Conservation (phyloP, 2,113 vertebrate species). For the Ivindomyrus marchei region DNA sequence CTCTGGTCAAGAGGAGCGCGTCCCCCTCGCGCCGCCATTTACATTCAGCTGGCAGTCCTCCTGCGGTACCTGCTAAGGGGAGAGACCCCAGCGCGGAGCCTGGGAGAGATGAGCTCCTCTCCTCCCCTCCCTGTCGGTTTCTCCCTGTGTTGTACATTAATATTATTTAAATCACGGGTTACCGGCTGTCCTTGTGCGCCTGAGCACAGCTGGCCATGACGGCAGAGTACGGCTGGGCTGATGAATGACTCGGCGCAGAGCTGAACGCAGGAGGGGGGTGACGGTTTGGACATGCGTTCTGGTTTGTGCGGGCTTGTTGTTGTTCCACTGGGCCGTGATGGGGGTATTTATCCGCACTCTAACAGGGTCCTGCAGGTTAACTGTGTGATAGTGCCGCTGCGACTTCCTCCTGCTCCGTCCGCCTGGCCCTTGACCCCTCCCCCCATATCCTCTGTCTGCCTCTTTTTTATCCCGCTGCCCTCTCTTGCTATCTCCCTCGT, state of each 20-base stretch:
- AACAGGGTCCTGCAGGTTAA: conserved; percentile 41
- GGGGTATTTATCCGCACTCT: conserved; percentile 16
- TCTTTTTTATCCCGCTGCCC: not conserved
- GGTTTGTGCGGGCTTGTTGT: not conserved
- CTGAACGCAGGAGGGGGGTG: not conserved
- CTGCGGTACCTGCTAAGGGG: conserved; percentile 2
- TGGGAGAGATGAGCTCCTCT: not conserved
- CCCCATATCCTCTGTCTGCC: not conserved
- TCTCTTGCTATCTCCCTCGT: not conserved
- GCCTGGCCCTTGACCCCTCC: not conserved
- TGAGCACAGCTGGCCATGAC: not conserved
- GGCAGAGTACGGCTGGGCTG: not conserved
- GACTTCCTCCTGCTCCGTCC: not conserved
- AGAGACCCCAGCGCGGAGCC: not conserved
- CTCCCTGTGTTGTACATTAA: not conserved
- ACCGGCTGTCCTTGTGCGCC: not conserved
- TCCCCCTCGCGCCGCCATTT: not conserved
- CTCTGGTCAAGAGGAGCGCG: not conserved
- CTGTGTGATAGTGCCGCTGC: conserved; percentile 24
- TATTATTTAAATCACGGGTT: not conserved
- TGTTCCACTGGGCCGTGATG: not conserved
- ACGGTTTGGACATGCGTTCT: not conserved
- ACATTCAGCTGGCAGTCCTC: not conserved
- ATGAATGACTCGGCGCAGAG: not conserved
- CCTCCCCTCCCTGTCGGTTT: not conserved